Evolutionary conservation across 2,888 invertebrate genomes (phyloP).

Genomic region (Drosophila antonietae): DNA sequence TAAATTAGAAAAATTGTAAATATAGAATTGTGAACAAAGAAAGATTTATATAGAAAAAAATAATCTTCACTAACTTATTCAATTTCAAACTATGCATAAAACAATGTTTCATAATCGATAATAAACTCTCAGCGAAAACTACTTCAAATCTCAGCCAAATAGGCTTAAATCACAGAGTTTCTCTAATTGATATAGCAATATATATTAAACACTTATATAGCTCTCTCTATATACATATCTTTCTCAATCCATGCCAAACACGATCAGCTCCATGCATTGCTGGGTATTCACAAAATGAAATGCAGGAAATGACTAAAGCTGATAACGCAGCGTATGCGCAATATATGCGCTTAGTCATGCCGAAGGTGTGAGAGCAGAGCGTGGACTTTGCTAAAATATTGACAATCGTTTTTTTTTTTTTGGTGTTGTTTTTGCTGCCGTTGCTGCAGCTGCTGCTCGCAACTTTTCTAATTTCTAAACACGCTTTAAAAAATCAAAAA

Average conservation of each 20-base stretch:
- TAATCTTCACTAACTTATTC: too few species aligned
- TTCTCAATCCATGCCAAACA: neutral
- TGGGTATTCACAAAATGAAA: constrained; percentile 6
- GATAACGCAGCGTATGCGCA: constrained; percentile 43
- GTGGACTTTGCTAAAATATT: constrained; percentile 38
- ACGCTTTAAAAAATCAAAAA: constrained; percentile 29
- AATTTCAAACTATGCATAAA: too few species aligned
- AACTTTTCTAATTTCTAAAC: constrained; percentile 58
- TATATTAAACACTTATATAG: neutral
- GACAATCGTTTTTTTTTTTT: constrained; percentile 29
- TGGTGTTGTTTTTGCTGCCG: constrained; percentile 10
- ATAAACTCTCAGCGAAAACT: too few species aligned
- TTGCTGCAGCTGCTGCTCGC: constrained; percentile 1
- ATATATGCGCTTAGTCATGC: constrained; percentile 33
- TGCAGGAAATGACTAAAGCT: constrained; percentile 35
- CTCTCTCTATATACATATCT: neutral
- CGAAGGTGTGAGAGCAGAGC: neutral
- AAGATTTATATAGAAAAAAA: too few species aligned
- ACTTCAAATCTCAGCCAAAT: too few species aligned
- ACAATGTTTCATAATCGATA: too few species aligned
- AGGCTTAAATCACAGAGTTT: neutral
- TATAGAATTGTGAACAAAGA: too few species aligned
- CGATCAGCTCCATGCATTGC: neutral
- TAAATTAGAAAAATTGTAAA: too few species aligned
- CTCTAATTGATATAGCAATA: neutral